Evolutionary conservation across 2,113 vertebrate genomes (phyloP), one percentile per base, ranked within the genome.

Genomic region (Pao palembangensis): DNA sequence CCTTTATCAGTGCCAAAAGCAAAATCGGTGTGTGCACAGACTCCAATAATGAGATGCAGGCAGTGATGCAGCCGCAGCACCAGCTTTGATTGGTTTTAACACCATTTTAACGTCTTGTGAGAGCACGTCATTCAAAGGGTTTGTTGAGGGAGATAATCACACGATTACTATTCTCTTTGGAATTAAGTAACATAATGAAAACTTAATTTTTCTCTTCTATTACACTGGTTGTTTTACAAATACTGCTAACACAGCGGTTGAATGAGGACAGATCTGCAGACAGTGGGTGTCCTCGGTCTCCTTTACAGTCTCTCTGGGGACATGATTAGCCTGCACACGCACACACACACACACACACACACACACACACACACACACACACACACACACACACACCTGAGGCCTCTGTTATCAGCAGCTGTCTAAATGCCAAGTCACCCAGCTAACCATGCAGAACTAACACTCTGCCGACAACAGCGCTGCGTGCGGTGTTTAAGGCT

Each of bases 361-460:
- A 49, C 31, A 53, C 20, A 49, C 49, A 67, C 51, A 59, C 65
- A 73, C 23, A 50, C 12, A 21, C 25, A 49, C 31, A 53, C 20
- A 49, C 49, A 67, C 51, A 59, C 65, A 73, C 23, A 50, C 20
- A 23, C 6, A 49, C 56, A 66, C 64, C 64, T 14, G 34, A 59
- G 48, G 58, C 50, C 1, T 6, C 61, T 49, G 62, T 49, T 76
- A 80, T 80, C 81, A 79, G 64, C 69, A 53, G 64, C 55, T 53
- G 63, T 56, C 67, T 76, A 72, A 78, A 83, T 83, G 82, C 73
- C 61, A 79, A 85, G 75, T 78, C 69, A 75, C 71, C 65, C 3
- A 53, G 73, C 73, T 82, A 82, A 85, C 75, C 62, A 71, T 61
- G 80, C 74, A 60, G 78, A 73, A 80, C 73, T 74, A 82, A 85